Conservation (phyloP, 2,113 vertebrate species). For the Dipodomys ordii region DNA sequence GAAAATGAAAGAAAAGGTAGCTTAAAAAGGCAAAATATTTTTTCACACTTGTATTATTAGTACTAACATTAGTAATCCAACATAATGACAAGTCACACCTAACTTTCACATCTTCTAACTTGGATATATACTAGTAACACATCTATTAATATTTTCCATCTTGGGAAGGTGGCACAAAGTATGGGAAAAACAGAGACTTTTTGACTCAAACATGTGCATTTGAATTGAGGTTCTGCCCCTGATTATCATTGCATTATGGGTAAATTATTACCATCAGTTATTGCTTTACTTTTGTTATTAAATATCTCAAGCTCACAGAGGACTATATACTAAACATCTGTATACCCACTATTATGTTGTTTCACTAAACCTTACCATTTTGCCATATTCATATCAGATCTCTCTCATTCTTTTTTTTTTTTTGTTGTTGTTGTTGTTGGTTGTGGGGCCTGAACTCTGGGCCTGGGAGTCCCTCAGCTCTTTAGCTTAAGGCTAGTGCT, state of each 20-base stretch:
- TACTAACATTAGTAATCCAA: neutral
- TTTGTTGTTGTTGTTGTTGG: too few species aligned
- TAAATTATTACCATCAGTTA: slow-evolving; percentile 11
- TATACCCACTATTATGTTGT: neutral
- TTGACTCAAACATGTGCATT: slow-evolving; percentile 24
- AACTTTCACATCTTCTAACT: neutral
- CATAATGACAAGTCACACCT: neutral
- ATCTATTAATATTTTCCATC: neutral
- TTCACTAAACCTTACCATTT: neutral
- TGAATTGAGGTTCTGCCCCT: slow-evolving; percentile 3
- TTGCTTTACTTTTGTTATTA: slow-evolving; percentile 19
- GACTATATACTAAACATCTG: neutral
- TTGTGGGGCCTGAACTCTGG: too few species aligned
- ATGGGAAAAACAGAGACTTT: neutral
- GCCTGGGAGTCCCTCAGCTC: too few species aligned
- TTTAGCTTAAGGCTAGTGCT: too few species aligned
- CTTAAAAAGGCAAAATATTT: neutral
- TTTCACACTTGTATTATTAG: neutral
- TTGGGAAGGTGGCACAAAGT: neutral
- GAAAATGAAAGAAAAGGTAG: neutral
- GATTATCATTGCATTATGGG: neutral
- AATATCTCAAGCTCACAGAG: slow-evolving; percentile 12
- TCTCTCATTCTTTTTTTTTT: neutral
- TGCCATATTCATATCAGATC: neutral
- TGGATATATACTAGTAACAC: neutral